Evolutionary conservation across 1,140 invertebrate genomes (phyloP), one percentile per base, ranked within the genome.

Genomic region (Myzus persicae): DNA sequence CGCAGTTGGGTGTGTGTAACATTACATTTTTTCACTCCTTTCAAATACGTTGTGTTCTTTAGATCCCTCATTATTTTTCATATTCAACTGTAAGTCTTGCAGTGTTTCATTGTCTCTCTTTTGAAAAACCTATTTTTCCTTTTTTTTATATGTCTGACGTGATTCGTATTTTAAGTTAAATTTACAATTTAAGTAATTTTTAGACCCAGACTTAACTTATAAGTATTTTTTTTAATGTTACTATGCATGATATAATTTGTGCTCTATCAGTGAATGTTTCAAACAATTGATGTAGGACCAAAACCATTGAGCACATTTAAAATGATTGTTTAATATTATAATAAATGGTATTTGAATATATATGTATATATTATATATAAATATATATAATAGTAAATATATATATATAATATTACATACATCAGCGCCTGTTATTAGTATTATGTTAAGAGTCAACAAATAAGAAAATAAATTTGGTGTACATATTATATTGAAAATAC

Each of bases 1-100:
- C 82, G 94, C 94, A 94, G 94, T 94, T 94, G 94, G 90, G 24
- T 93, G 91, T 85, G 81, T 93, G 51, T 90, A 90, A 90, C 54
- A 90, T 90, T 51, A 42, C 40, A 42, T 93, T 93, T 85, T 42
- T 36, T 36, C 36, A 81, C 5, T 24, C 67, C 36, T 82, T 81
- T 81, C 42, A 91, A 67, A 67, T 90, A 46, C 36, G 26, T 46
- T 93, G 76, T 84, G 76, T 93, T 85, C 44, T 93, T 54, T 81
- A 76, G 42, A 40, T 93, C 46, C 44, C n/a, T 51, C 91, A 91
- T 91, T 91, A 91, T 81, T 92, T 76, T 92, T 92, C 90, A 92
- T 92, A 82, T 38, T 48, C 20, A 38, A 54, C 44, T 93, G 76
- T 84, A 84, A 31, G 54, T 20, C 38, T 82, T 93, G 40, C 76